Base-by-base conservation (phyloP, 2,888 invertebrate genomes). In the Epirrhoe alternata region DNA sequence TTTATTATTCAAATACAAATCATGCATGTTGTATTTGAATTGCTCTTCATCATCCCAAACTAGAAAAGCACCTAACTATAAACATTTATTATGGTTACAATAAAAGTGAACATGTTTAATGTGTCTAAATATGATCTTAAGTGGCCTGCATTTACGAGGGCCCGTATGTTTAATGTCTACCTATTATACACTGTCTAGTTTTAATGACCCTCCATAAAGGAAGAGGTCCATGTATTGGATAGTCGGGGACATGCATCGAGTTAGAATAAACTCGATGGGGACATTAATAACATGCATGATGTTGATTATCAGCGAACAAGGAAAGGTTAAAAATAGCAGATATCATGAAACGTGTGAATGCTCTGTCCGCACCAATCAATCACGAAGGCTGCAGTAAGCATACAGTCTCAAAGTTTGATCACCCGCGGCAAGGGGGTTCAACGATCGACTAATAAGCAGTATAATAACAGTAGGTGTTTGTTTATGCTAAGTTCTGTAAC, bases 371-470 rank as follows among this genome's bases (percentile, higher is more conserved):
- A 66, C 64, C 74, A 64, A 83, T 81, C 75, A 78, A 75, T 77
- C 76, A 78, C 75, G 72, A 77, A 80, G 74, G 74, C 75, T 77
- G 75, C 70, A 75, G 75, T 73, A 70, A 17, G 17, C 31, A 24
- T 58, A 72, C 73, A 70, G 74, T 71, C 69, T 68, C 68, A 75
- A 77, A 82, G 81, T 79, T 79, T 80, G 79, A 83, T 84, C 80
- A 85, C 77, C 81, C 74, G 70, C 67, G 61, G 66, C 60, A 63
- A 58, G 62, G 73, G 66, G 86, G 84, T 86, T 42, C 84, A 86
- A 84, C 74, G 86, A 72, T 80, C 86, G 81, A 69, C 64, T 72
- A 74, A 73, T 74, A 74, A 76, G 67, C 70, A 77, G 64, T 64
- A 73, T 66, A 70, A 70, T 74, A 68, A 67, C 66, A 67, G 68